phyloP scores from a whole-genome alignment of 2,888 invertebrate species.

The Agrochola litura region DNA sequence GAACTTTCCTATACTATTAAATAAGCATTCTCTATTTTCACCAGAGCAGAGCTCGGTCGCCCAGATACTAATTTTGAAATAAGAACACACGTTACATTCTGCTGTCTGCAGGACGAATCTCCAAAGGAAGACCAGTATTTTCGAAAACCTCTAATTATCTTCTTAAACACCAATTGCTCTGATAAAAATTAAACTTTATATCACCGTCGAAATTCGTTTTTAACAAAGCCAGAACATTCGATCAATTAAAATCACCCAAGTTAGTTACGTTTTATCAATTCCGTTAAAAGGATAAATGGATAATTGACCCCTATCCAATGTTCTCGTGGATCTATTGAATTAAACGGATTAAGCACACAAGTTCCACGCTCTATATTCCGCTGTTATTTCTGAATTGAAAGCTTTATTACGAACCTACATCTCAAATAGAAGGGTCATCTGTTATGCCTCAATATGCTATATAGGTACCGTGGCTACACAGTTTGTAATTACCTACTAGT shows the following conservation, averaged over 20 bases:
- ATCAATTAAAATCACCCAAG: constrained; percentile 89
- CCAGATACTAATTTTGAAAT: not conserved
- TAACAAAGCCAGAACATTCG: constrained; percentile 83
- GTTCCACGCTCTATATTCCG: constrained; percentile 80
- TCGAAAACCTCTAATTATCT: constrained; percentile 61
- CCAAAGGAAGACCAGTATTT: not conserved
- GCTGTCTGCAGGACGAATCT: not conserved
- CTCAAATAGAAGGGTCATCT: constrained; percentile 39
- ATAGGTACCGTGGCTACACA: constrained; percentile 1
- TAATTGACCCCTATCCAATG: constrained; percentile 90
- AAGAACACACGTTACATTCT: not conserved
- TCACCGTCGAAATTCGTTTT: constrained; percentile 82
- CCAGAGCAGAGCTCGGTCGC: too few species aligned
- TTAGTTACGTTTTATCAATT: constrained; percentile 90
- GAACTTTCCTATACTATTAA: too few species aligned
- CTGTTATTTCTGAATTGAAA: constrained; percentile 67
- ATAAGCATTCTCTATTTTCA: too few species aligned
- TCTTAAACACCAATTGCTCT: constrained; percentile 58
- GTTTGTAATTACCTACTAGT: constrained; percentile 18
- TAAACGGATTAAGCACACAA: constrained; percentile 83
- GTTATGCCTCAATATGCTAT: constrained; percentile 1
- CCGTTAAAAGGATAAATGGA: constrained; percentile 90
- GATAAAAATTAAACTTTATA: constrained; percentile 76
- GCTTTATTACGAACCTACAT: constrained; percentile 57
- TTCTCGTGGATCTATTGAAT: constrained; percentile 86